A percentile compares a stretch with the other conserved stretches of the same genome.
These are phyloP conservation scores for Rhea pennata DNA, from an alignment of 2,113 vertebrate species.

Conservation along the genomic window DNA sequence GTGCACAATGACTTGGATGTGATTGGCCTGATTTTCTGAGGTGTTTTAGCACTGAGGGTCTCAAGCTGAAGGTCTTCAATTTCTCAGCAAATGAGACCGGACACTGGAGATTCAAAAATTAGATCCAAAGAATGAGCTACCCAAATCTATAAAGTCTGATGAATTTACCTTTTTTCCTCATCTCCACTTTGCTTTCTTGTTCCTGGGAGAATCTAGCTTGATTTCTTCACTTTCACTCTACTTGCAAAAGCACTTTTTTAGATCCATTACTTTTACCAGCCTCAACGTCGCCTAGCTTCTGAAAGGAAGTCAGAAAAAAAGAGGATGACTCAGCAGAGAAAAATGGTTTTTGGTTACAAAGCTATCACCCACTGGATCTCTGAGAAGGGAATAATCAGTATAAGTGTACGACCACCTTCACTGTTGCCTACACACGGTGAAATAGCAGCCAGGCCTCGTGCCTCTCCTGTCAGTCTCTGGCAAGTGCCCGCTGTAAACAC, in stretches of 20 bases:
- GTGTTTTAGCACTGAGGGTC: not conserved
- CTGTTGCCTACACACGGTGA: not conserved
- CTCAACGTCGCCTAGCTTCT: rapidly evolving
- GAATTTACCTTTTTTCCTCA: not conserved
- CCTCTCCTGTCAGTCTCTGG: not conserved
- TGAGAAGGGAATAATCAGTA: not conserved
- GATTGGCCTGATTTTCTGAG: not conserved
- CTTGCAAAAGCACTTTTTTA: not conserved
- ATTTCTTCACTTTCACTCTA: not conserved
- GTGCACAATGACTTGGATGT: not conserved
- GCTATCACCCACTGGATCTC: not conserved
- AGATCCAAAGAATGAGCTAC: not conserved
- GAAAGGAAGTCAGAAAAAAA: not conserved
- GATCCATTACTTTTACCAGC: not conserved
- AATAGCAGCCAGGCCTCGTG: not conserved
- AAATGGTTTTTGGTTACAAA: not conserved
- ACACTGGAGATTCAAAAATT: not conserved
- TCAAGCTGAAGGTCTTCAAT: not conserved
- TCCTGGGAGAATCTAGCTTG: not conserved
- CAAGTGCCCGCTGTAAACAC: not conserved
- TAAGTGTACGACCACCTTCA: not conserved
- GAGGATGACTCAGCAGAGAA: conserved; percentile 16
- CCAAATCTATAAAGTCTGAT: not conserved
- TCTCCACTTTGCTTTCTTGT: not conserved
- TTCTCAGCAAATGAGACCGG: not conserved